Conservation (phyloP, 2,797 vertebrate genomes). For the Phylloscopus collybita region DNA sequence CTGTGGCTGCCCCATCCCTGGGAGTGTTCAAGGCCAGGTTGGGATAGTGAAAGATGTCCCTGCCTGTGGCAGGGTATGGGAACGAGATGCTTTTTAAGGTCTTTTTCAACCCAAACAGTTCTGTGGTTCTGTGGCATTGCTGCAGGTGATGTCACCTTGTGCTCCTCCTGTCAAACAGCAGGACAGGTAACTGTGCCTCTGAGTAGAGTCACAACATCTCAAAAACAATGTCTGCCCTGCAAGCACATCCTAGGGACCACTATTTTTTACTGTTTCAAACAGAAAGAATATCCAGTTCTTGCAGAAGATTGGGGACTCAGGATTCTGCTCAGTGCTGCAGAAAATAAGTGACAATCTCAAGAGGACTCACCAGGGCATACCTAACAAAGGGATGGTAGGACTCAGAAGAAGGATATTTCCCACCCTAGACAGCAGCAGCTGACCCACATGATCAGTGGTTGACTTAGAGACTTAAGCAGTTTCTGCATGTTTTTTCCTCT, state of each 20-base stretch:
- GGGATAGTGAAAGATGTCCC: not conserved
- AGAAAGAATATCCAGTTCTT: not conserved
- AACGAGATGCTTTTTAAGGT: rapidly evolving
- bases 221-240: not conserved
- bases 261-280: not conserved
- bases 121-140: not conserved
- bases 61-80: rapidly evolving
- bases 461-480: not conserved
- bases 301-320: not conserved
- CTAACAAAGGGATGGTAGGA: not conserved
- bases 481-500: not conserved
- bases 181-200: not conserved
- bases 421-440: not conserved
- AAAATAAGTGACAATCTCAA: not conserved
- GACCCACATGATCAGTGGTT: not conserved
- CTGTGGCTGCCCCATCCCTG: not conserved
- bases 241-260: not conserved
- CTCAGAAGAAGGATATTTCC: not conserved
- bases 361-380: not conserved
- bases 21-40: rapidly evolving
- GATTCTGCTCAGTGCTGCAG: not conserved
- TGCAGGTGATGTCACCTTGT: not conserved
- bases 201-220: not conserved
- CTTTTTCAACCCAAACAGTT: not conserved
- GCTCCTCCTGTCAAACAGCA: not conserved